Evolutionary conservation across 2,797 vertebrate genomes (phyloP), one percentile per base, ranked within the genome.

Genomic region (Cacajao melanocephalus): DNA sequence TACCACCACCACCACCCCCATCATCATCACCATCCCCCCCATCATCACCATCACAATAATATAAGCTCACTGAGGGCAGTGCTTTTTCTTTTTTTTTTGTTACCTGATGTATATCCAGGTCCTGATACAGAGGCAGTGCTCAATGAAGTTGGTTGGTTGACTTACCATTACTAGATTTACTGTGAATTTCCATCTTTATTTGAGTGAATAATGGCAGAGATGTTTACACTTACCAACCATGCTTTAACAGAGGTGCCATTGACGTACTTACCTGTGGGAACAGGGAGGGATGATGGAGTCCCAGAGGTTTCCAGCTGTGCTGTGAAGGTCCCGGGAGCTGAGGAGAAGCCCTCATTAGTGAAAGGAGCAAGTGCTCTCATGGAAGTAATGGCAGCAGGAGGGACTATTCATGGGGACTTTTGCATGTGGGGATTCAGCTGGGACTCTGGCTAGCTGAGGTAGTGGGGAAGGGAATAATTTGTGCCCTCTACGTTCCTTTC

Each of bases 21-120:
- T 2, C 9, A 61, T 1, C 7, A 61, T 9, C 14, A 44, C 0
- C 14, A 20, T 39, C 3, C 19, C 4, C 14, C 19, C 0, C 19
- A 88, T 2, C 17, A 39, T 8, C 30, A 48, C 2, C 46, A 67
- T 4, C 61, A 78, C 33, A 24, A 72, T 28, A 22, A 58, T 81
- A 61, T 64, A 61, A 95, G 41, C 28, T 73, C 55, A 41, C 6
- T 50, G 28, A 61, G 20, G 82, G 22, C 15, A 61, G 76, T 1
- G 1, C 14, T 39, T 33, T 64, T 55, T 93, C 28, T 55, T 20
- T 76, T 76, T 76, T 52, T 78, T 15, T 12, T 48, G 33, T 90
- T 78, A 72, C 72, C 24, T 57, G 48, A 50, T 46, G 2, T 70
- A 57, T 82, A 33, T 67, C 46, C 87, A 46, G 39, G 41, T 26